These are phyloP conservation scores for Hippoglossus hippoglossus DNA, from an alignment of 2,797 vertebrate species.

Conservation along the genomic window DNA sequence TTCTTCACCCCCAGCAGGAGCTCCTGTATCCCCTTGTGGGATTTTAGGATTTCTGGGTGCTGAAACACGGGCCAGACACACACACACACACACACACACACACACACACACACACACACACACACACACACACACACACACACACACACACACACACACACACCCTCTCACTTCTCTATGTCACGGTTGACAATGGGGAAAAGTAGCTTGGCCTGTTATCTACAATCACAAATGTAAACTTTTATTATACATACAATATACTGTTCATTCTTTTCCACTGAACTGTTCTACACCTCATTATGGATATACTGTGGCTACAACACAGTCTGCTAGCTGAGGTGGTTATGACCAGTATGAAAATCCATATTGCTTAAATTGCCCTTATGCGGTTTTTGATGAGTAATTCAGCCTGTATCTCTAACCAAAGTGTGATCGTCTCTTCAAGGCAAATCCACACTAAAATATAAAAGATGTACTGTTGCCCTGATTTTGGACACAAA, in stretches of 20 bases:
- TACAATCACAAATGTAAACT: not conserved
- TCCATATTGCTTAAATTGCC: too few species aligned
- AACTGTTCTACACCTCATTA: not conserved
- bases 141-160: not conserved
- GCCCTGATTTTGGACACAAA: not conserved
- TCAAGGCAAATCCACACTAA: not conserved
- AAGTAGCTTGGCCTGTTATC: not conserved
- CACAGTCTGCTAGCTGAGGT: too few species aligned
- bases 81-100: not conserved
- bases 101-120: not conserved
- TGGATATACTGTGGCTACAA: too few species aligned
- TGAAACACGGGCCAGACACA: too few species aligned
- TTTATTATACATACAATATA: not conserved
- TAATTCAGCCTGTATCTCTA: too few species aligned
- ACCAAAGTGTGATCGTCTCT: too few species aligned
- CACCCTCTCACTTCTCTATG: not conserved
- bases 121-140: not conserved
- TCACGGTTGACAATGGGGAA: not conserved
- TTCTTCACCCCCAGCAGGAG: too few species aligned
- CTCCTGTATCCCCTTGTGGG: too few species aligned
- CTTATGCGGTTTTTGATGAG: too few species aligned
- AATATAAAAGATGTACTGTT: not conserved
- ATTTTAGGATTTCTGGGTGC: too few species aligned
- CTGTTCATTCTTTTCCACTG: not conserved
- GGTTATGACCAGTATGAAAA: too few species aligned